Base-by-base conservation (phyloP, 2,888 invertebrate species). In the Plebejus melissa region DNA sequence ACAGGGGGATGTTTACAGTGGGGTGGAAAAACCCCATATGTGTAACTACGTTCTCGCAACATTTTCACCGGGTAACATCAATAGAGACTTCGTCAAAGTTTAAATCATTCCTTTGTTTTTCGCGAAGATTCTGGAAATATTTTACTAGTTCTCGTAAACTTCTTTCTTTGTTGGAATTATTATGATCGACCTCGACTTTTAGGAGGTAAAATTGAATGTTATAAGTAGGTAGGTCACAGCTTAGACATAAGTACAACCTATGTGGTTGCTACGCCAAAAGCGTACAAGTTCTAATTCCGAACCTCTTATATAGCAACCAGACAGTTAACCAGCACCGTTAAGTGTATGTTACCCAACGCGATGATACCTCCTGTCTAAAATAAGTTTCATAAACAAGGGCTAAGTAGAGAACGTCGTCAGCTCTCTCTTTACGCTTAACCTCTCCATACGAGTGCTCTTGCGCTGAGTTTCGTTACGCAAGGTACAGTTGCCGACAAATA, bases 391-490 rank as follows among this genome's bases (percentile, higher is more conserved):
- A 54, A 72, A 72, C 22, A 50, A 72, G 41, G 22, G 54, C 71
- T 54, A 72, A 72, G 72, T 50, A 72, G 58, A 46, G 70, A 71
- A 58, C 58, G 70, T 57, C 71, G 70, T 70, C 70, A 75, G 38
- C 58, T 75, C 77, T 78, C 79, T 78, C 81, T 79, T 79, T 79
- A 79, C 79, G 80, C 86, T 84, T 87, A 87, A 86, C 84, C 87
- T 84, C 89, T 89, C 82, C 79, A 87, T 82, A 87, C 82, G 80
- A 91, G 90, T 80, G 85, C 86, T 79, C 91, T 90, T 82, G 81
- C 82, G 84, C 86, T 87, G 84, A 87, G 86, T 86, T 85, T 85
- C 87, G 85, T 89, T 87, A 85, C 79, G 80, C 79, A 79, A 79
- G 77, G 78, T 78, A 77, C 78, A 65, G 32, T 65, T 32, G 65